A percentile compares a stretch with the other conserved stretches of the same genome.
Evolutionary conservation across 2,113 vertebrate genomes (phyloP).

Genomic region (Meriones unguiculatus): DNA sequence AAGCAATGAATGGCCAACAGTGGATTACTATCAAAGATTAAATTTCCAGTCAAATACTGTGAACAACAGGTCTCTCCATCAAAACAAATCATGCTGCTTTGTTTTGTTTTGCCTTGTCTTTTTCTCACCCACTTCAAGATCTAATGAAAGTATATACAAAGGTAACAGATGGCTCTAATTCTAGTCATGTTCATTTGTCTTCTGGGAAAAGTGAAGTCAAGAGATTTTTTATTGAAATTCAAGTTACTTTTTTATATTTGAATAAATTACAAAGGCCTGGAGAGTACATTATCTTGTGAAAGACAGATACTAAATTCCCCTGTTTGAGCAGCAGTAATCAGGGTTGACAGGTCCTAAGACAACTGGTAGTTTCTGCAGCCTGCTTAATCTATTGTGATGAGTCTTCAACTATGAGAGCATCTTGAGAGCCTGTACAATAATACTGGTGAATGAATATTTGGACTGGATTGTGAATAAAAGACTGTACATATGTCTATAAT

Average conservation of each 20-base stretch:
- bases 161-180: conserved; percentile 66
- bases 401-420: conserved; percentile 70
- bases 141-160: conserved; percentile 50
- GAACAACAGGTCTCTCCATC: neutral
- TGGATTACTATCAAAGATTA: neutral
- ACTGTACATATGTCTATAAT: conserved; percentile 71
- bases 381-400: conserved; percentile 76
- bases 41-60: neutral
- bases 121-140: conserved; percentile 49
- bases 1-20: neutral
- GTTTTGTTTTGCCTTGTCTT: neutral
- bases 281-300: conserved; percentile 66
- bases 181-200: conserved; percentile 71
- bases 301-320: conserved; percentile 71
- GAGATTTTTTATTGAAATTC: conserved; percentile 72
- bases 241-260: conserved; percentile 76
- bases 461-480: conserved; percentile 70
- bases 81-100: neutral
- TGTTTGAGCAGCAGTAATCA: conserved; percentile 61
- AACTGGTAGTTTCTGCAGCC: conserved; percentile 68
- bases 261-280: conserved; percentile 74
- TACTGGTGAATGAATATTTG: conserved; percentile 76
- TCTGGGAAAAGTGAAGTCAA: conserved; percentile 71
- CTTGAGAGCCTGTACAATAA: conserved; percentile 51
- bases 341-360: conserved; percentile 77